Evolutionary conservation across 2,113 vertebrate species (phyloP).

Genomic region (Neogale vison): DNA sequence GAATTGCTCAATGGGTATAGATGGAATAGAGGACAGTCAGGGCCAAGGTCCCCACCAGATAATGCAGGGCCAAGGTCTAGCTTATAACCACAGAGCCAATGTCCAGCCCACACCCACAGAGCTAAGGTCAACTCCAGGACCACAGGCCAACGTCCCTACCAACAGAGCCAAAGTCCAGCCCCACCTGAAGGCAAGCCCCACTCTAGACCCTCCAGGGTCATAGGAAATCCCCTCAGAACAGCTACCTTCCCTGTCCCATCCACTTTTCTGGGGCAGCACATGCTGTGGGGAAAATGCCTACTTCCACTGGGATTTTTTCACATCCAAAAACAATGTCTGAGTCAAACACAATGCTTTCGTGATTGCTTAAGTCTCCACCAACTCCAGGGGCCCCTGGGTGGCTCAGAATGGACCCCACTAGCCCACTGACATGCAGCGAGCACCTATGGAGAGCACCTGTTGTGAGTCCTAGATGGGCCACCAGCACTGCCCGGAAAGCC

Average conservation of each 20-base stretch:
- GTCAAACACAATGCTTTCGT: not conserved
- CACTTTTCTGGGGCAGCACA: not conserved
- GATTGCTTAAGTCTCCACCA: too few species aligned
- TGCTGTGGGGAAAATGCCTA: not conserved
- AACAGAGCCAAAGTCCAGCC: not conserved
- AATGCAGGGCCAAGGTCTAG: not conserved
- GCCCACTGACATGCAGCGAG: fast-evolving
- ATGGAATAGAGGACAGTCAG: not conserved
- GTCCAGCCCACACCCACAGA: not conserved
- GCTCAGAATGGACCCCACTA: not conserved
- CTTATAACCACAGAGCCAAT: not conserved
- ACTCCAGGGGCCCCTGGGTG: too few species aligned
- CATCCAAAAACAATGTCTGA: fast-evolving
- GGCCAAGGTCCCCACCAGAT: not conserved
- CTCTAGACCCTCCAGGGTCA: not conserved
- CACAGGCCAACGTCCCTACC: not conserved
- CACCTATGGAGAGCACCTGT: fast-evolving
- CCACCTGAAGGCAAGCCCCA: not conserved
- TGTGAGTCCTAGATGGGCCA: not conserved
- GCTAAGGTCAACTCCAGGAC: not conserved
- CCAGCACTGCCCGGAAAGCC: not conserved
- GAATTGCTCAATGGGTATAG: not conserved
- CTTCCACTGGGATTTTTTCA: not conserved
- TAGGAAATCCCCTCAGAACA: not conserved
- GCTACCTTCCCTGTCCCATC: not conserved